Conservation (phyloP, 1,140 invertebrate species). For the Ooceraea biroi region DNA sequence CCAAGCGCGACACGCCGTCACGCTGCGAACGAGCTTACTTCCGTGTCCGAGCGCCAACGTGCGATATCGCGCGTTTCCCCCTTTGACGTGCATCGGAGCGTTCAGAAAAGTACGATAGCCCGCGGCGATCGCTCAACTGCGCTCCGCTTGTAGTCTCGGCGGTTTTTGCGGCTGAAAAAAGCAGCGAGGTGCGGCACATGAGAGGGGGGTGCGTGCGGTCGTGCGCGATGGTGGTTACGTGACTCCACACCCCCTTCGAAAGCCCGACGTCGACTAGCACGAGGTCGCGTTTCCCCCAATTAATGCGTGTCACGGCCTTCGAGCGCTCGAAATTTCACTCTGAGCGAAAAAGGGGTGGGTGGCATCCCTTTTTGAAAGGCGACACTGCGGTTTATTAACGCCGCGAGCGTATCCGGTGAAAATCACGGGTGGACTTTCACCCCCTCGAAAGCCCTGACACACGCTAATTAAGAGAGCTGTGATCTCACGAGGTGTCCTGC, state of each 20-base stretch:
- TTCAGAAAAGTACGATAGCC: conserved; percentile 46
- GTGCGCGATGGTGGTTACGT: conserved; percentile 16
- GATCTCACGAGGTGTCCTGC: neutral
- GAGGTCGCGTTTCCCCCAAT: neutral
- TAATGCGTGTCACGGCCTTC: neutral
- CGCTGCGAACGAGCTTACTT: conserved; percentile 44
- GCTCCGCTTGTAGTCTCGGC: conserved; percentile 35
- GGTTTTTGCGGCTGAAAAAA: conserved; percentile 47
- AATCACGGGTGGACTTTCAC: no score
- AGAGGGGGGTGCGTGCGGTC: conserved; percentile 1
- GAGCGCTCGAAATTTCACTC: neutral
- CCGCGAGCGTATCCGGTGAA: no score
- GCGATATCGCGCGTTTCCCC: conserved; percentile 35
- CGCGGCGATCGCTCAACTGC: conserved; percentile 42
- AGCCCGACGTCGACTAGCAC: neutral
- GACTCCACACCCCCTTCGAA: neutral
- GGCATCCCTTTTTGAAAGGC: neutral
- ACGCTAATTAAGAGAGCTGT: neutral
- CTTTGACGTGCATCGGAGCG: conserved; percentile 35
- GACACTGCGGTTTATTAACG: neutral
- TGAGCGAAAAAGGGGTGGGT: neutral
- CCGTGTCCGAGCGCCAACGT: conserved; percentile 39
- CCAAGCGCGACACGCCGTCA: conserved; percentile 42
- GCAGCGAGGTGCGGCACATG: conserved; percentile 39
- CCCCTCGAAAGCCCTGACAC: neutral